phyloP scores from a whole-genome alignment of 2,797 vertebrate species.

The Thalassophryne amazonica region DNA sequence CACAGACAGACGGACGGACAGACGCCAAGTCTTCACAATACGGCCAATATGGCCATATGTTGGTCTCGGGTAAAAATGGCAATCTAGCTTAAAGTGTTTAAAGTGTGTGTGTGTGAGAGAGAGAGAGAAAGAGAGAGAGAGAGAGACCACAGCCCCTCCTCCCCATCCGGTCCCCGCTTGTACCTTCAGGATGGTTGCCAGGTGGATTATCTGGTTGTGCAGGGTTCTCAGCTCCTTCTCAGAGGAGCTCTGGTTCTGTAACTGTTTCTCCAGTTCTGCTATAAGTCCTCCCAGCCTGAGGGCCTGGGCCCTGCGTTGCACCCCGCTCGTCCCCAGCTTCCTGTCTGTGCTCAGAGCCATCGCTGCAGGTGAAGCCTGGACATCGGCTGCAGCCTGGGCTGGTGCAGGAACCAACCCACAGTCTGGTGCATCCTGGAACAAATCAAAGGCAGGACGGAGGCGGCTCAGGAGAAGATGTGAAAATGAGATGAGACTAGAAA shows the following conservation, averaged over 20 bases:
- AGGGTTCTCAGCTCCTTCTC: conserved; percentile 73
- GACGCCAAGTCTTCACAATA: too few relatives aligned
- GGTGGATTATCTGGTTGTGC: conserved; percentile 75
- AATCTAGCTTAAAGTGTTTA: too few relatives aligned
- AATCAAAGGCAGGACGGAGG: background rate
- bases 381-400: background rate
- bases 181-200: conserved; percentile 86
- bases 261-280: conserved; percentile 72
- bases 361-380: background rate
- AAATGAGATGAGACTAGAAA: background rate
- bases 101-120: background rate
- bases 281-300: conserved; percentile 63
- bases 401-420: background rate
- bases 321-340: conserved; percentile 41
- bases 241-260: conserved; percentile 37
- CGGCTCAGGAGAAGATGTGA: background rate
- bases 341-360: background rate
- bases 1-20: too few relatives aligned
- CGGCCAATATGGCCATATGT: too few relatives aligned
- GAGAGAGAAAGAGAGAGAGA: too few relatives aligned
- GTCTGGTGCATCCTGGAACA: conserved; percentile 27
- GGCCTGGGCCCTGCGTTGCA: conserved; percentile 41
- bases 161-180: too few relatives aligned
- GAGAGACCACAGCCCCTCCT: too few relatives aligned
- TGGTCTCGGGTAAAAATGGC: too few relatives aligned